phyloP scores from a whole-genome alignment of 2,888 invertebrate species.

The Bimastos eiseni region DNA sequence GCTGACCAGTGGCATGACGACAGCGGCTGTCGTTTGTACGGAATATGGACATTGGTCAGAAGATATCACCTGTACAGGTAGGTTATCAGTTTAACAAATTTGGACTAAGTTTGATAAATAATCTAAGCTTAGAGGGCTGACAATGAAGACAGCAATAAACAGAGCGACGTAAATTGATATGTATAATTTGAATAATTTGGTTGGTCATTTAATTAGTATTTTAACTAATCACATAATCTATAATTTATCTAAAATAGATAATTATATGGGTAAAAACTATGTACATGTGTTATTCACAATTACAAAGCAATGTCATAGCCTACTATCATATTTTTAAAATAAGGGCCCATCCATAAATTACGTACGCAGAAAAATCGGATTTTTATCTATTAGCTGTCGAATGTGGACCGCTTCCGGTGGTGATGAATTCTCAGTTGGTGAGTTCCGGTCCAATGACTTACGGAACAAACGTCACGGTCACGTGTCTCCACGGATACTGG shows the following conservation, averaged over 20 bases:
- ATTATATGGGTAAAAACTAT: background rate
- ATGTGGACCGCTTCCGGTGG: background rate
- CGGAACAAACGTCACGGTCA: background rate
- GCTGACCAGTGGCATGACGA: background rate
- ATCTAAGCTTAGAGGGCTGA: background rate
- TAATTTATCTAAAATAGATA: background rate
- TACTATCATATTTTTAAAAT: background rate
- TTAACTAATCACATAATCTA: background rate
- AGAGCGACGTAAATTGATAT: background rate
- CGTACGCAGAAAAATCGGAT: too few relatives aligned
- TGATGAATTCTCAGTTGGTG: background rate
- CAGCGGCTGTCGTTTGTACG: background rate
- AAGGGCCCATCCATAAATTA: background rate
- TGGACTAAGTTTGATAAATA: too few relatives aligned
- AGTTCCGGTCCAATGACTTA: background rate
- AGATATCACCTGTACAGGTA: background rate
- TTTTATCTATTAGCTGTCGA: background rate
- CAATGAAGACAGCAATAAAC: background rate
- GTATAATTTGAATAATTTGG: background rate
- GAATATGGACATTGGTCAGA: background rate
- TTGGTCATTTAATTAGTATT: background rate
- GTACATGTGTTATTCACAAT: background rate
- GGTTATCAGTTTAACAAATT: background rate
- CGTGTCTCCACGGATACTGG: constrained; percentile 4
- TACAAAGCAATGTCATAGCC: background rate